Evolutionary conservation across 2,113 vertebrate genomes (phyloP).

Genomic region (Sinocyclocheilus maitianheensis): DNA sequence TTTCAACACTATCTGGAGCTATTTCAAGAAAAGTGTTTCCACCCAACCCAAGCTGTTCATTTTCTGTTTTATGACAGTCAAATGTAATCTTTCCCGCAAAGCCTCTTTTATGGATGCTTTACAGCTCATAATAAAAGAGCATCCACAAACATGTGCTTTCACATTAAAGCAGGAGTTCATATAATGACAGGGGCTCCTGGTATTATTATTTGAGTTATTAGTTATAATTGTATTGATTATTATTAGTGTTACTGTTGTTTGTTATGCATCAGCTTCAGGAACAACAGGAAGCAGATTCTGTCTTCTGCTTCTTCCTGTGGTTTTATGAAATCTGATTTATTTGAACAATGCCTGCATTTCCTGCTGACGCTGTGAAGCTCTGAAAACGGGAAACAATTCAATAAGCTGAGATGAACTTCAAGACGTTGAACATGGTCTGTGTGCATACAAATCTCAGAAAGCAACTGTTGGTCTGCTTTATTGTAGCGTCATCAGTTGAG

Average conservation of each 20-base stretch:
- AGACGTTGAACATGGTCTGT: not conserved
- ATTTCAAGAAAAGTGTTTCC: not conserved
- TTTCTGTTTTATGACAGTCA: not conserved
- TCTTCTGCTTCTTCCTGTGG: not conserved
- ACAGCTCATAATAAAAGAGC: not conserved
- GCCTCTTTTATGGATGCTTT: not conserved
- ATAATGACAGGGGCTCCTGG: not conserved
- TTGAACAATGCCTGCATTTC: not conserved
- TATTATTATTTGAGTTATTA: no score
- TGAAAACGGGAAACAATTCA: not conserved
- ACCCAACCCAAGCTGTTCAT: not conserved
- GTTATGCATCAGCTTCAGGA: not conserved
- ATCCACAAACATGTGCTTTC: not conserved
- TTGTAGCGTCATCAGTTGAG: not conserved
- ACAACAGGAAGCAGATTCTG: slow-evolving; percentile 36
- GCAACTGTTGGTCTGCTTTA: no score
- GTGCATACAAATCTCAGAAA: not conserved
- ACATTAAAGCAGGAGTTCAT: not conserved
- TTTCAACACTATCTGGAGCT: not conserved
- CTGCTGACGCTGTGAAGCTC: not conserved
- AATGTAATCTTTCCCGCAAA: not conserved
- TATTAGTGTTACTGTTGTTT: not conserved
- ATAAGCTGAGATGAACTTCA: no score
- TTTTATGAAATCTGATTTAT: slow-evolving; percentile 37
- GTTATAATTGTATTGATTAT: not conserved